Percentiles rank a stretch among this genome's conserved stretches.
These are phyloP conservation scores for Eristalis pertinax DNA, from an alignment of 2,888 invertebrate genomes.

Conservation along the genomic window DNA sequence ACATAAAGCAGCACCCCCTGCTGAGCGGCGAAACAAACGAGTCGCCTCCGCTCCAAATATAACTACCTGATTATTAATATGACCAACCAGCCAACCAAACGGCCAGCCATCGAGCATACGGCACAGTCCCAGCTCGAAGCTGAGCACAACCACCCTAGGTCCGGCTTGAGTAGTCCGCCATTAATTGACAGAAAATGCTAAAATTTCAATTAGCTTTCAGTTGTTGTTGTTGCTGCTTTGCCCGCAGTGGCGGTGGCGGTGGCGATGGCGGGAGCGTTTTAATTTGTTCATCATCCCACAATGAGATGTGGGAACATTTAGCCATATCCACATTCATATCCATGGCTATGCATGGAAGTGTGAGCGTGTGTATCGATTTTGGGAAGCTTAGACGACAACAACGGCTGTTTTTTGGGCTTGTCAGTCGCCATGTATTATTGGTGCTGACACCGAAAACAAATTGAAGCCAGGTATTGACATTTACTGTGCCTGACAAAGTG, in stretches of 20 bases:
- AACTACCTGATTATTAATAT: constrained; percentile 72
- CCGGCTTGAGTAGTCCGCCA: constrained; percentile 48
- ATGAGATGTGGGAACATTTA: constrained; percentile 2
- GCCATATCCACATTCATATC: not conserved
- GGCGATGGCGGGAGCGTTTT: constrained; percentile 34
- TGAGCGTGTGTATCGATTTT: constrained; percentile 16
- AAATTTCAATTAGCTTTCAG: constrained; percentile 67
- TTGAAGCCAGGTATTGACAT: constrained; percentile 71
- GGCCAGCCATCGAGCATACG: constrained; percentile 19
- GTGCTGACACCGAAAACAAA: constrained; percentile 72
- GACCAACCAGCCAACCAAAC: constrained; percentile 30
- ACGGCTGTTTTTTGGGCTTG: constrained; percentile 50
- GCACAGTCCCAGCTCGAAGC: not conserved
- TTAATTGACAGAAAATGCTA: constrained; percentile 70
- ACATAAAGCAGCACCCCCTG: constrained; percentile 70
- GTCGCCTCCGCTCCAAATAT: constrained; percentile 72
- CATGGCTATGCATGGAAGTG: not conserved
- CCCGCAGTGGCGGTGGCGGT: not conserved
- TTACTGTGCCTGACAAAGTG: constrained; percentile 69
- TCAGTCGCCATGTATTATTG: constrained; percentile 64
- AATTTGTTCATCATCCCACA: constrained; percentile 69
- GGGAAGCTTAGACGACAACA: constrained; percentile 28
- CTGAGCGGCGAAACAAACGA: constrained; percentile 69
- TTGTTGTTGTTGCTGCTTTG: constrained; percentile 11
- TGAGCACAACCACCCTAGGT: constrained; percentile 35